Evolutionary conservation across 2,797 vertebrate genomes (phyloP).

Genomic region (Antennarius maculatus): DNA sequence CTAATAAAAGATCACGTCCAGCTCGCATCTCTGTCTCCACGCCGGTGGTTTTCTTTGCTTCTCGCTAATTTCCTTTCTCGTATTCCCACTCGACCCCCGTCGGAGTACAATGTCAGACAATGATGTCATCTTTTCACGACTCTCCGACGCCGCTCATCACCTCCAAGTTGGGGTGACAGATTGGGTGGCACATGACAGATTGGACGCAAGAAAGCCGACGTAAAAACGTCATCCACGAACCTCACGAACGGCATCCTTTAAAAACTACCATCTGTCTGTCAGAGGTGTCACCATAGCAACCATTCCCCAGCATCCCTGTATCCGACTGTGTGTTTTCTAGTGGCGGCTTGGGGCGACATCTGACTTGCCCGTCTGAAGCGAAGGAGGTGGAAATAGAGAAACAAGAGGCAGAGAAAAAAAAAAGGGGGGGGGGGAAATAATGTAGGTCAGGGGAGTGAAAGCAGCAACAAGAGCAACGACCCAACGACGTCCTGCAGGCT

Average conservation of each 20-base stretch:
- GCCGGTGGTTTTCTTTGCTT: too few relatives aligned
- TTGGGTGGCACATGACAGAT: too few relatives aligned
- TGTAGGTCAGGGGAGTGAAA: conserved; percentile 37
- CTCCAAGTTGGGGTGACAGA: too few relatives aligned
- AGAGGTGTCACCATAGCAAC: conserved; percentile 1
- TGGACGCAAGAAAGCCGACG: too few relatives aligned
- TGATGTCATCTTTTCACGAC: too few relatives aligned
- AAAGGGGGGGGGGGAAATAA: conserved; percentile 7
- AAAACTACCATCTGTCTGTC: conserved; percentile 2
- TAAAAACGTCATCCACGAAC: background rate
- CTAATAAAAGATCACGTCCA: too few relatives aligned
- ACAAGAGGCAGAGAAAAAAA: background rate
- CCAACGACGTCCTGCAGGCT: conserved; percentile 6
- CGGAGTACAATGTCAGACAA: too few relatives aligned
- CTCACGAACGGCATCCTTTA: conserved; percentile 1
- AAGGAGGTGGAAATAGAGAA: background rate
- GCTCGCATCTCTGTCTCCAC: too few relatives aligned
- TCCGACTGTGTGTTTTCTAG: background rate
- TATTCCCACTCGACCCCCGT: too few relatives aligned
- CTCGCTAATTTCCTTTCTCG: too few relatives aligned
- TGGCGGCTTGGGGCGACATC: conserved; percentile 12
- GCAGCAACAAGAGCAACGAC: conserved; percentile 5
- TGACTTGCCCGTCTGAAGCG: conserved; percentile 9
- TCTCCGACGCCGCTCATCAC: too few relatives aligned
- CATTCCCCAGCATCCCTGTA: conserved; percentile 13